phyloP scores from a whole-genome alignment of 2,797 vertebrate genomes.

The Aythya fuligula region DNA sequence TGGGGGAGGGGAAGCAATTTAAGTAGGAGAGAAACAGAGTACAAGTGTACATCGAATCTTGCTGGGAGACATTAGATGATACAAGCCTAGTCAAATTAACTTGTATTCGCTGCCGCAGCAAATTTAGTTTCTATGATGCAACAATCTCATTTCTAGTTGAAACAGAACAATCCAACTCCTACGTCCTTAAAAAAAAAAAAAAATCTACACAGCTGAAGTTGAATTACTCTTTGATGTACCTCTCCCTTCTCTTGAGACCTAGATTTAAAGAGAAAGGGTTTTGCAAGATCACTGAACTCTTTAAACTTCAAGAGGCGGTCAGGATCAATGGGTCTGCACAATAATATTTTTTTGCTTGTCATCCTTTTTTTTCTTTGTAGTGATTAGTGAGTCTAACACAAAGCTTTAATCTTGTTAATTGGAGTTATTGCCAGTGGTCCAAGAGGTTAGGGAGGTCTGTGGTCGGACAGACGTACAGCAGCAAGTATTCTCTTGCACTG shows the following conservation, averaged over 20 bases:
- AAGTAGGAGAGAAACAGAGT: neutral
- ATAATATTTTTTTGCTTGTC: neutral
- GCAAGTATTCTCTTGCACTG: neutral
- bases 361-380: neutral
- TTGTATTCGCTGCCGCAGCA: conserved; percentile 59
- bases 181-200: conserved; percentile 36
- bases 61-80: conserved; percentile 61
- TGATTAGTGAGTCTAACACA: conserved; percentile 1
- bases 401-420: conserved; percentile 45
- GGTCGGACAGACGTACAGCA: neutral
- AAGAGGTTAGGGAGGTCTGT: neutral
- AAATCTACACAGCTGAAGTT: conserved; percentile 29
- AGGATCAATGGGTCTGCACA: conserved; percentile 24
- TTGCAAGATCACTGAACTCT: conserved; percentile 64
- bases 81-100: conserved; percentile 64
- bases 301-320: conserved; percentile 57
- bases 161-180: conserved; percentile 72
- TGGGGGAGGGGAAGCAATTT: conserved; percentile 14
- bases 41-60: conserved; percentile 19
- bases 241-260: conserved; percentile 65
- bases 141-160: conserved; percentile 69
- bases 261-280: conserved; percentile 67
- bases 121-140: conserved; percentile 70
- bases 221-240: conserved; percentile 73
- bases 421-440: neutral